Base-by-base conservation (phyloP, 2,888 invertebrate genomes). In the Campoplex nolae region DNA sequence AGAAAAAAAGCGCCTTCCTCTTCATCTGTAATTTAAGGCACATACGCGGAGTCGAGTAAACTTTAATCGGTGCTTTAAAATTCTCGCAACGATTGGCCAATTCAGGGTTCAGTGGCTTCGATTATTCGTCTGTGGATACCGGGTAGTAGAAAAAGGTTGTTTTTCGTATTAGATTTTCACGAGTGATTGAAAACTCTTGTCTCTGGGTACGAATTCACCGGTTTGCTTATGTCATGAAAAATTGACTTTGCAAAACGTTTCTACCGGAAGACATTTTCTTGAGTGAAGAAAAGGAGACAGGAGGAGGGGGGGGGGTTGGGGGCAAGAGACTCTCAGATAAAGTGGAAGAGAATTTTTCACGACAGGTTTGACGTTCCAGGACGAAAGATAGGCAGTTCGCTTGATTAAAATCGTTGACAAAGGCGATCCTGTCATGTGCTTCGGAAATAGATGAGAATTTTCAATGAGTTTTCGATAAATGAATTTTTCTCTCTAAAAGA, bases 381-480 rank as follows among this genome's bases (percentile, higher is more conserved):
- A 56, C 23, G 82, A 58, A 56, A 42, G 67, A 83, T 82, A 77
- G 32, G 62, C 79, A 84, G 79, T 88, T 75, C 78, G 13, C 68
- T 73, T 86, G 83, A 88, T 88, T 86, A 84, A 82, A 84, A 84
- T 80, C 32, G 56, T 28, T 70, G 84, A 77, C 68, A 68, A 54
- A 56, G 35, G 45, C 8, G 35, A 38, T 51, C 16, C 58, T n/a
- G 42, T 38, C 54, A 54, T 23, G 51, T 67, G 42, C 67, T 54
- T 68, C 9, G 38, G 11, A 9, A 62, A 65, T 65, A 71, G 32
- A 45, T 54, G 76, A 56, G 13, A 32, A 45, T 71, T 84, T 80
- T 76, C 42, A 23, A 56, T 71, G 54, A n/a, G 38, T n/a, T 9
- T 38, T 35, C 9, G 0, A 38, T 68, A 23, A 18, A 67, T 38